A percentile compares a stretch with the other conserved stretches of the same genome.
Conservation (phyloP, 1,140 invertebrate genomes). For the Tribolium castaneum region DNA sequence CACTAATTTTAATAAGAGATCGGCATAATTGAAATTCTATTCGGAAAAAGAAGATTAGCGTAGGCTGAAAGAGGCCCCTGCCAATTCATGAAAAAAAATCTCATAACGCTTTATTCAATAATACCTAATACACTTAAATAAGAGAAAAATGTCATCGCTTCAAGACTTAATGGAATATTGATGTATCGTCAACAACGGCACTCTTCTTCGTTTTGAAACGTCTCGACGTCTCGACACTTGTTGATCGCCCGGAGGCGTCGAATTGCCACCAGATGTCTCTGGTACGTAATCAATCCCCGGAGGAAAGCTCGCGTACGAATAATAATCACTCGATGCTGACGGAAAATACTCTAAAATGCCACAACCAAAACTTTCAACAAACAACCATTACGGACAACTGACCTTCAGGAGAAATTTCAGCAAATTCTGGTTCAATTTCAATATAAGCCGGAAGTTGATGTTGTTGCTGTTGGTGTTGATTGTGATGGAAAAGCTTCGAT, state of each 20-base stretch:
- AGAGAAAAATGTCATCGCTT: neutral
- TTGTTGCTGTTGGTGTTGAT: neutral
- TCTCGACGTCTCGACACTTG: constrained; percentile 28
- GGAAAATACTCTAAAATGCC: constrained; percentile 38
- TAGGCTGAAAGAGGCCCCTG: too few relatives aligned
- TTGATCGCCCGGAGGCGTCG: neutral
- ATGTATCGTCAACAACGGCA: constrained; percentile 11
- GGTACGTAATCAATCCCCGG: constrained; percentile 18
- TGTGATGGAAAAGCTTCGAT: constrained; percentile 64
- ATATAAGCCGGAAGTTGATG: constrained; percentile 24
- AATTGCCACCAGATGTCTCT: constrained; percentile 3
- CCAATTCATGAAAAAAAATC: neutral
- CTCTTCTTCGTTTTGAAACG: neutral
- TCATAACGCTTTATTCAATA: neutral
- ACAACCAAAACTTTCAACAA: neutral
- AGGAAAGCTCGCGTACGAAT: constrained; percentile 36
- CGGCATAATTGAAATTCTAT: too few relatives aligned
- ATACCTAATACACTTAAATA: neutral
- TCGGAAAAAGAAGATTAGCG: too few relatives aligned
- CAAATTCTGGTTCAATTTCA: constrained; percentile 49
- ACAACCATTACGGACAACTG: neutral
- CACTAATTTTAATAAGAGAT: too few relatives aligned
- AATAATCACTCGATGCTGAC: constrained; percentile 30
- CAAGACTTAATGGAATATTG: constrained; percentile 7
- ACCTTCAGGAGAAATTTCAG: constrained; percentile 26